A percentile compares a stretch with the other conserved stretches of the same genome.
Conservation (phyloP, 2,888 invertebrate genomes). For the Nephrotoma guestfalica region DNA sequence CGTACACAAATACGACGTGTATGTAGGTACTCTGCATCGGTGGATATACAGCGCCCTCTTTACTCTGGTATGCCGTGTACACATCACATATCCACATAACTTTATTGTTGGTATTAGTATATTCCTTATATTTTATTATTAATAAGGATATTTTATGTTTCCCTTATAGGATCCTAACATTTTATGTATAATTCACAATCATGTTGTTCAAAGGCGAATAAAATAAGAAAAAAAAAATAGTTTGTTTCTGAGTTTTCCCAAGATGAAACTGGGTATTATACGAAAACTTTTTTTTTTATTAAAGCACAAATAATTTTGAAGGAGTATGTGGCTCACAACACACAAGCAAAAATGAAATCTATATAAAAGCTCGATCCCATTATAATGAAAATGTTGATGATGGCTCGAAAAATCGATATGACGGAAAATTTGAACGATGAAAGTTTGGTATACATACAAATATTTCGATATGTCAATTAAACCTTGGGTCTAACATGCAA, state of each 20-base stretch:
- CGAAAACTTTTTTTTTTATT: background rate
- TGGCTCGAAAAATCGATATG: background rate
- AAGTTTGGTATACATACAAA: background rate
- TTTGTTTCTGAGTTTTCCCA: background rate
- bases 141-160: background rate
- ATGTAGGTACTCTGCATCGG: background rate
- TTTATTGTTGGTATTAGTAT: background rate
- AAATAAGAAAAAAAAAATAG: background rate
- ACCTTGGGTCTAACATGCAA: background rate
- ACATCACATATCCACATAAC: background rate
- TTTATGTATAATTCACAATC: background rate
- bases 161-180: background rate
- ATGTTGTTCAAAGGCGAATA: background rate
- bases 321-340: background rate
- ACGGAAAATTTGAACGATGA: background rate
- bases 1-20: background rate
- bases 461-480: background rate
- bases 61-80: background rate
- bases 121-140: background rate
- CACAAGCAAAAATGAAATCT: background rate
- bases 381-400: background rate
- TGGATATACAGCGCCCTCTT: background rate
- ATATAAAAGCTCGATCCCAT: background rate
- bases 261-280: background rate
- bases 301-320: background rate